Conservation (phyloP, 2,113 vertebrate genomes). For the Eubucco bourcierii region DNA sequence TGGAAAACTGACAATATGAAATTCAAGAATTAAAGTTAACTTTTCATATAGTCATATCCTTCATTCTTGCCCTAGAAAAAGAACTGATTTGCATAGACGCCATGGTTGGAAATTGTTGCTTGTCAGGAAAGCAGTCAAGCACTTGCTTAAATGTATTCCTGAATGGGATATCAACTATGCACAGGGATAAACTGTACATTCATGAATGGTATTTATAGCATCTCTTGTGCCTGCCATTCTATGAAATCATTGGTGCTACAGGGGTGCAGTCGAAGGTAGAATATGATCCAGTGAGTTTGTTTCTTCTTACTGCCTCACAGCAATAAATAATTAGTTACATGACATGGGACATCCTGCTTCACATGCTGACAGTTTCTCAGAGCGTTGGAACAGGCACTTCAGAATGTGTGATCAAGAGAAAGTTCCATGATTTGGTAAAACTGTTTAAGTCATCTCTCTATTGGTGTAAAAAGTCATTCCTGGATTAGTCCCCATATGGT, state of each 20-base stretch:
- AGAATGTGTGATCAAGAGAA: background rate
- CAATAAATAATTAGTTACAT: background rate
- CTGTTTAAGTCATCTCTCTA: background rate
- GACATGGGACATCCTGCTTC: background rate
- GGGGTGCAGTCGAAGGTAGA: background rate
- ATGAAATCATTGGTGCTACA: background rate
- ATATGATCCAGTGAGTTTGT: background rate
- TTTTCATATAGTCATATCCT: background rate
- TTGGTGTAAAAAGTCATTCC: background rate
- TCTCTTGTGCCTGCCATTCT: background rate
- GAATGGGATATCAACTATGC: background rate
- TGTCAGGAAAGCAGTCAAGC: slow-evolving; percentile 2
- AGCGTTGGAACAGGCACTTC: background rate
- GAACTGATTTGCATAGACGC: background rate
- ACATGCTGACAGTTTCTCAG: background rate
- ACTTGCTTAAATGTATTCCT: background rate
- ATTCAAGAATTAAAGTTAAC: background rate
- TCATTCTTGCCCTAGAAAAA: background rate
- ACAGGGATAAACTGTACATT: background rate
- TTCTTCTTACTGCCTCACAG: background rate
- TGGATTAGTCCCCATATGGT: background rate
- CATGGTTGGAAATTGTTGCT: background rate
- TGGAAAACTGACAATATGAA: background rate
- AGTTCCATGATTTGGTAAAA: background rate
- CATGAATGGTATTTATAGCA: background rate